Percentiles rank a stretch among this genome's conserved stretches.
Evolutionary conservation across 2,888 invertebrate species (phyloP).

Genomic region (Microctonus hyperodae): DNA sequence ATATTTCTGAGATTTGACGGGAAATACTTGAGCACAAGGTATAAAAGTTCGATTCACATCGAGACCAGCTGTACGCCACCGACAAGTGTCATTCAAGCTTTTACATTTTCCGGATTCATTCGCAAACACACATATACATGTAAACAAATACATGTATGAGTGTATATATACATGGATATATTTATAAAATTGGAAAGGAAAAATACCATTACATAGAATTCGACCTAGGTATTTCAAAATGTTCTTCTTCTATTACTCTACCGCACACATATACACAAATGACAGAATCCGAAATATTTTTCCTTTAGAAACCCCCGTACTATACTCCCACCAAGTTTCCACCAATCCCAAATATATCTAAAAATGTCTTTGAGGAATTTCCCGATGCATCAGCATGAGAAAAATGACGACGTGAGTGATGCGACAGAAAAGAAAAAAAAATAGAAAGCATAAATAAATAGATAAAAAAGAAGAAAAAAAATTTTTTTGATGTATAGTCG

Average conservation of each 20-base stretch:
- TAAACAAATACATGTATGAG: not conserved
- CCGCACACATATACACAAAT: not conserved
- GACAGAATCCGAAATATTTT: slow-evolving; percentile 48
- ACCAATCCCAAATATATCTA: slow-evolving; percentile 19
- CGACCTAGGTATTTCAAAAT: not conserved
- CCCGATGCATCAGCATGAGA: slow-evolving; percentile 12
- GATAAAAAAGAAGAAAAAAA: not conserved
- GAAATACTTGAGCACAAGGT: too few relatives aligned
- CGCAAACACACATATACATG: not conserved
- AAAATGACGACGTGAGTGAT: slow-evolving; percentile 10
- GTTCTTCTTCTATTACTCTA: not conserved
- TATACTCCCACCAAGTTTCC: not conserved
- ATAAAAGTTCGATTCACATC: not conserved
- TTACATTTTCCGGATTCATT: not conserved
- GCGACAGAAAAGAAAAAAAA: slow-evolving; percentile 5
- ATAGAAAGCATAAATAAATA: slow-evolving; percentile 6
- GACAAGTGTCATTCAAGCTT: slow-evolving; percentile 1
- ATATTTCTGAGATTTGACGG: not conserved
- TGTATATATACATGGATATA: not conserved
- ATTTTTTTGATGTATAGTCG: not conserved
- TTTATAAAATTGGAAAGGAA: too few relatives aligned
- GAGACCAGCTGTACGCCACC: not conserved
- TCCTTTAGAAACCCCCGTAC: slow-evolving; percentile 42
- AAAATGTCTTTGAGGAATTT: slow-evolving; percentile 25
- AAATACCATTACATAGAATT: not conserved